A percentile compares a stretch with the other conserved stretches of the same genome.
Conservation (phyloP, 2,888 invertebrate genomes). For the Eristalis arbustorum region DNA sequence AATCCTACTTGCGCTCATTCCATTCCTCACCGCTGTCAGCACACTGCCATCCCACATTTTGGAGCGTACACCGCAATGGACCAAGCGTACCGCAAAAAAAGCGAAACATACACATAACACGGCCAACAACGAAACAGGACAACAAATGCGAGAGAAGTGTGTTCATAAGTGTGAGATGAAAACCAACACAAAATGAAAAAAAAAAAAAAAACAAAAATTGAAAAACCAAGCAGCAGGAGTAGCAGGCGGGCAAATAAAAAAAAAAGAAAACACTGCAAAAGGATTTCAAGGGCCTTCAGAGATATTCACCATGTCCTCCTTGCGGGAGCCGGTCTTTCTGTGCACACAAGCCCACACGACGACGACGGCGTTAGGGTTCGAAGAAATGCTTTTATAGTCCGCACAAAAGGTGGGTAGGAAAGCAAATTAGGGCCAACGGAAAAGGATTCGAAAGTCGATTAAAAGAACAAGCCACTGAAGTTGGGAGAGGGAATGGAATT, state of each 20-base stretch:
- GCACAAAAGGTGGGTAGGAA: constrained; percentile 20
- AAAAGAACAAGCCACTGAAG: constrained; percentile 12
- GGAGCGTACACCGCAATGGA: constrained; percentile 44
- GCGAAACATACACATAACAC: neutral
- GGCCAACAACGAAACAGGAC: constrained; percentile 3
- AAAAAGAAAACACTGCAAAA: constrained; percentile 28
- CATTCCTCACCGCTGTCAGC: constrained; percentile 33
- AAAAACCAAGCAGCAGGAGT: constrained; percentile 7
- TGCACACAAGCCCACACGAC: neutral
- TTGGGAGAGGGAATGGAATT: constrained; percentile 20
- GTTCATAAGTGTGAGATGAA: constrained; percentile 39
- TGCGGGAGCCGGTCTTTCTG: neutral
- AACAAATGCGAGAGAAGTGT: constrained; percentile 49
- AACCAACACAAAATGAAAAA: constrained; percentile 17
- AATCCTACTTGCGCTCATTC: constrained; percentile 45
- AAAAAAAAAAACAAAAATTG: neutral
- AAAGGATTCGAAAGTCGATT: constrained; percentile 62
- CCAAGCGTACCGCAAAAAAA: constrained; percentile 8
- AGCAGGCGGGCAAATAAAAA: neutral
- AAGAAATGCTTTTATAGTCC: constrained; percentile 1
- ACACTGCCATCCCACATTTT: constrained; percentile 21
- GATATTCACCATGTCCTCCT: constrained; percentile 30
- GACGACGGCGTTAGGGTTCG: neutral
- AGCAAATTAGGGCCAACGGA: constrained; percentile 46
- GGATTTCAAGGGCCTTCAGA: constrained; percentile 56